Evolutionary conservation across 2,113 vertebrate species (phyloP).

Genomic region (Cnemophilus loriae): DNA sequence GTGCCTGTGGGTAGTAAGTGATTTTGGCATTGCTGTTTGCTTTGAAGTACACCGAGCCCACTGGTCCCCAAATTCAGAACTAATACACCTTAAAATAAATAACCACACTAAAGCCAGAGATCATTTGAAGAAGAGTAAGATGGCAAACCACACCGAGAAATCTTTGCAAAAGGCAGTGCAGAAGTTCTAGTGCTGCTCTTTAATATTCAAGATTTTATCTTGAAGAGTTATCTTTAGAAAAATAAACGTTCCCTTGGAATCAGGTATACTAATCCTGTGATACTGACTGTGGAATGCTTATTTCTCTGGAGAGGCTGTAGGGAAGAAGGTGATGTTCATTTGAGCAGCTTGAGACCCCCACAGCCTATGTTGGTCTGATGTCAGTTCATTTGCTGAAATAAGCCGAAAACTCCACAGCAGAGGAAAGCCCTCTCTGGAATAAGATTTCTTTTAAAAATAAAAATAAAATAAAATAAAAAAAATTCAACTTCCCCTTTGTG

Average conservation of each 20-base stretch:
- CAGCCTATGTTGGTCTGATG: rapidly evolving
- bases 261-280: neutral
- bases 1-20: neutral
- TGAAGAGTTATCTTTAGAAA: neutral
- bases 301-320: neutral
- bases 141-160: conserved; percentile 22
- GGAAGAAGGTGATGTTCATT: neutral
- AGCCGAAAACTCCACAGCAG: neutral
- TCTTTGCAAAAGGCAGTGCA: neutral
- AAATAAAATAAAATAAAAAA: neutral
- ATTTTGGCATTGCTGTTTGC: neutral
- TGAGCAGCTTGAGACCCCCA: neutral
- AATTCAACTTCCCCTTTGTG: conserved; percentile 28
- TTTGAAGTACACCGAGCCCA: neutral
- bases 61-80: neutral
- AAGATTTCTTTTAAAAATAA: neutral
- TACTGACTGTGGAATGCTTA: neutral
- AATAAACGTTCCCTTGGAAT: conserved; percentile 5
- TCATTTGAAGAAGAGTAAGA: neutral
- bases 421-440: conserved; percentile 15
- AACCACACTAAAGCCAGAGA: conserved; percentile 15
- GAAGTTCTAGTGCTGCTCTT: neutral
- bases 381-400: neutral
- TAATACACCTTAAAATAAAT: conserved; percentile 4
- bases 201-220: neutral